Conservation (phyloP, 35 echinoderm and acorn worm species). For the Strongylocentrotus purpuratus region DNA sequence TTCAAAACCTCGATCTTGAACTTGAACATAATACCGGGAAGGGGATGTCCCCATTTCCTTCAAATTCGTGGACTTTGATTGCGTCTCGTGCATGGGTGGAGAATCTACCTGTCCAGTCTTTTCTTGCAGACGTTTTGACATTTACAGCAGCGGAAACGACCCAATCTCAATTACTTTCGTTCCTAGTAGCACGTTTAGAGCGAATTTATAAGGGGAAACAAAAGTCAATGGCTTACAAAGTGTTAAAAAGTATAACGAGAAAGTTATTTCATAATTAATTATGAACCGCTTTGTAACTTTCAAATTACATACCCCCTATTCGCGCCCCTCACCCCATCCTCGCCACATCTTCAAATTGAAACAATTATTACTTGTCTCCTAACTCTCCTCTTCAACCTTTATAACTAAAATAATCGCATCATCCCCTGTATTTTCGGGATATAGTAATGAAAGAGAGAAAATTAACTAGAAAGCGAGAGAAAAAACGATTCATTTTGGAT, state of each 20-base stretch:
- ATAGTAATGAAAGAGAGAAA: too few species aligned
- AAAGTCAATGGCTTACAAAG: too few species aligned
- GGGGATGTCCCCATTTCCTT: neutral
- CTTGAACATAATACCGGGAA: neutral
- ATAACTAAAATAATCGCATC: too few species aligned
- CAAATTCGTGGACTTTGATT: neutral
- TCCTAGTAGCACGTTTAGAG: too few species aligned
- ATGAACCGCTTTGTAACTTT: too few species aligned
- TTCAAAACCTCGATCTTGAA: conserved; percentile 12
- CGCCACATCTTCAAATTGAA: neutral
- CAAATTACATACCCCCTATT: too few species aligned
- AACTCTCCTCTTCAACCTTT: neutral
- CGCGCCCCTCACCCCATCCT: neutral
- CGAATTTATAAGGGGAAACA: too few species aligned
- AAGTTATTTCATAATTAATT: too few species aligned
- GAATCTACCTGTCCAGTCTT: neutral
- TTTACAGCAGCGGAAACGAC: neutral
- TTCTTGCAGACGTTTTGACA: neutral
- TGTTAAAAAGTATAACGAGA: too few species aligned
- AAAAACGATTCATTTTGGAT: too few species aligned
- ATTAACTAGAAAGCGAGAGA: too few species aligned
- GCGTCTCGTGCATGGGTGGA: neutral
- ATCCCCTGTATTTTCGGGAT: too few species aligned
- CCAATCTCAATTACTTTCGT: neutral
- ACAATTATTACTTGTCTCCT: neutral